Evolutionary conservation across 2,113 vertebrate species (phyloP).

Genomic region (Ivindomyrus marchei): DNA sequence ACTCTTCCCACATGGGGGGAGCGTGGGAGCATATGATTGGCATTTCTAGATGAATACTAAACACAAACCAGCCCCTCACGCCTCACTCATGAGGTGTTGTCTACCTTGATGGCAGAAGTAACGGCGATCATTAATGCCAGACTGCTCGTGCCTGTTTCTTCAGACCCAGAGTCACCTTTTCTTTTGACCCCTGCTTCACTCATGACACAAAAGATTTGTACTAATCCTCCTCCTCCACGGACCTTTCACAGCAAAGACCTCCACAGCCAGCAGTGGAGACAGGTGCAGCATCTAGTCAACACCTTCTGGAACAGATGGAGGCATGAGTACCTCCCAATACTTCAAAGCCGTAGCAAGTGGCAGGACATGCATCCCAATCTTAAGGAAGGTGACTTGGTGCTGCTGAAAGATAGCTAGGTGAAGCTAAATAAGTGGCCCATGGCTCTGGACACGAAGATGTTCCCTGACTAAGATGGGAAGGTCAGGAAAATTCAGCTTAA

Average conservation of each 20-base stretch:
- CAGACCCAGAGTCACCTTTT: background rate
- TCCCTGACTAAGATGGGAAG: background rate
- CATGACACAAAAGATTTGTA: no score
- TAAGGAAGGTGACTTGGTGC: background rate
- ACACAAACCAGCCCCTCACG: background rate
- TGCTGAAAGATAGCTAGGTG: background rate
- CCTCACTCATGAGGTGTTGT: background rate
- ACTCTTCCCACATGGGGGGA: background rate
- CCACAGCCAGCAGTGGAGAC: no score
- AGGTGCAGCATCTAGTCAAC: background rate
- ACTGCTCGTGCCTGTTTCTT: background rate
- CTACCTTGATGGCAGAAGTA: background rate
- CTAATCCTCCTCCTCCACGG: no score
- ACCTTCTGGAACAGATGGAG: no score
- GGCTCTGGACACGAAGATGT: background rate
- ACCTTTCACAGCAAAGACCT: no score
- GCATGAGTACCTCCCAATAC: background rate
- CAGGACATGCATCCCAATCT: background rate
- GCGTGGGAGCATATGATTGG: background rate
- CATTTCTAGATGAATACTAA: background rate
- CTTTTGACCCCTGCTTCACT: no score
- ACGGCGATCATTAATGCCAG: background rate
- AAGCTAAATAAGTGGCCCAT: background rate
- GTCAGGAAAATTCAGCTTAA: background rate
- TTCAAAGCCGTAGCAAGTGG: background rate